Percentiles rank a stretch among this genome's conserved stretches.
phyloP scores from a whole-genome alignment of 2,888 invertebrate genomes.

The Zeuzera pyrina region DNA sequence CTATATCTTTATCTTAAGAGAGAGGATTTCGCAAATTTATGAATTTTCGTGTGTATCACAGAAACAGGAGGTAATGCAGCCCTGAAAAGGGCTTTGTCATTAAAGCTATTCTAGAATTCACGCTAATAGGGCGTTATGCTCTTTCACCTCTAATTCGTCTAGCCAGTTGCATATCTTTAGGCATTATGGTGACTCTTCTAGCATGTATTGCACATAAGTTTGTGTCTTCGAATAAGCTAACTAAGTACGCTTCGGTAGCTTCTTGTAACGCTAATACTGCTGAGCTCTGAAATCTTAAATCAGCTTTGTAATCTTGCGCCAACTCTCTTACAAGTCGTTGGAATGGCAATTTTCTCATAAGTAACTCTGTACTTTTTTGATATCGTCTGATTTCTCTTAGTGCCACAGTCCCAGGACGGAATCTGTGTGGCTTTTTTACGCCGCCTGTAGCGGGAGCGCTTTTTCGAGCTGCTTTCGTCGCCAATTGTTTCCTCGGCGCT shows the following conservation, averaged over 20 bases:
- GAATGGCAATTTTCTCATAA: conserved; percentile 81
- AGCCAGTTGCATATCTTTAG: conserved; percentile 51
- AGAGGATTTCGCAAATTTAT: no score
- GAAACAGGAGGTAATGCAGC: conserved; percentile 26
- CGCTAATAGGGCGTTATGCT: no score
- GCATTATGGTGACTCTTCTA: conserved; percentile 56
- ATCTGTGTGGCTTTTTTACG: conserved; percentile 82
- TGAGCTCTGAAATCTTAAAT: conserved; percentile 79
- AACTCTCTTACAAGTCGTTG: conserved; percentile 82
- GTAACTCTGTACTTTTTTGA: conserved; percentile 81
- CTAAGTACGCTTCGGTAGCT: conserved; percentile 75
- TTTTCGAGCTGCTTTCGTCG: conserved; percentile 81
- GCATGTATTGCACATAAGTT: conserved; percentile 85
- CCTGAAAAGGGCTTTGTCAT: conserved; percentile 43
- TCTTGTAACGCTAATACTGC: conserved; percentile 80
- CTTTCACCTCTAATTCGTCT: conserved; percentile 49
- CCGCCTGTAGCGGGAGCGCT: conserved; percentile 82
- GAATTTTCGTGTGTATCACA: conserved; percentile 7
- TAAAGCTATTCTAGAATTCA: no score
- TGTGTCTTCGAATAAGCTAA: conserved; percentile 82
- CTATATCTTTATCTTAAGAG: no score
- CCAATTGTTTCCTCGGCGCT: conserved; percentile 79
- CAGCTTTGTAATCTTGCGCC: conserved; percentile 82
- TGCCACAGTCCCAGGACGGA: conserved; percentile 79
- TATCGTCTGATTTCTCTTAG: conserved; percentile 81